phyloP scores from a whole-genome alignment of 1,140 invertebrate genomes.

The Hycleus phaleratus region DNA sequence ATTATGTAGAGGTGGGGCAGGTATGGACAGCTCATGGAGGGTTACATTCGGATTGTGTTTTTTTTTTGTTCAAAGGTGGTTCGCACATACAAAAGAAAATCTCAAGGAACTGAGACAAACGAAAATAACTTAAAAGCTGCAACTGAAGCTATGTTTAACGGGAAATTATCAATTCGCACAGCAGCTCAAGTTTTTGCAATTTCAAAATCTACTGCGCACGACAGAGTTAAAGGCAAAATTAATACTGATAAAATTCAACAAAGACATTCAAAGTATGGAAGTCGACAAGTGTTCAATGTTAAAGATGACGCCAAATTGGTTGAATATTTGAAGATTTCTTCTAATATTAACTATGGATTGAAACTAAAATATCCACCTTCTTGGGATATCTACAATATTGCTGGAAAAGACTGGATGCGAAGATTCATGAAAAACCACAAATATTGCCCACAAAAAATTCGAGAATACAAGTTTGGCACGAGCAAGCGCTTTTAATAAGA shows the following conservation, averaged over 20 bases:
- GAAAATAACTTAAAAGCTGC: neutral
- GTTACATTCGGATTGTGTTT: neutral
- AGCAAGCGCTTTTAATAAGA: slow-evolving; percentile 22
- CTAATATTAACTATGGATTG: neutral
- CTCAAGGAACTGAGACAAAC: neutral
- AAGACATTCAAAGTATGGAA: neutral
- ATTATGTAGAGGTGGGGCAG: neutral
- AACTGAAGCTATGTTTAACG: neutral
- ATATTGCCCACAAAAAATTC: slow-evolving; percentile 37
- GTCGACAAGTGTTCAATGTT: neutral
- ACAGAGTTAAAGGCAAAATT: neutral
- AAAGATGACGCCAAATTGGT: neutral
- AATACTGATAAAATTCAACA: neutral
- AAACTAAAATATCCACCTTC: neutral
- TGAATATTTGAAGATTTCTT: neutral
- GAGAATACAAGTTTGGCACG: slow-evolving; percentile 39
- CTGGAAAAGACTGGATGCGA: slow-evolving; percentile 39
- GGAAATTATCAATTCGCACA: neutral
- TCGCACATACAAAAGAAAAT: neutral
- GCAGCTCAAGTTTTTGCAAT: neutral
- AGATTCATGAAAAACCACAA: slow-evolving; percentile 39
- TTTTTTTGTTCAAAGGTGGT: neutral
- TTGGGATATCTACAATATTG: slow-evolving; percentile 30
- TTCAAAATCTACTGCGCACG: neutral
- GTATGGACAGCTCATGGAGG: neutral